Base-by-base conservation (phyloP, 2,797 vertebrate species). In the Emys orbicularis region DNA sequence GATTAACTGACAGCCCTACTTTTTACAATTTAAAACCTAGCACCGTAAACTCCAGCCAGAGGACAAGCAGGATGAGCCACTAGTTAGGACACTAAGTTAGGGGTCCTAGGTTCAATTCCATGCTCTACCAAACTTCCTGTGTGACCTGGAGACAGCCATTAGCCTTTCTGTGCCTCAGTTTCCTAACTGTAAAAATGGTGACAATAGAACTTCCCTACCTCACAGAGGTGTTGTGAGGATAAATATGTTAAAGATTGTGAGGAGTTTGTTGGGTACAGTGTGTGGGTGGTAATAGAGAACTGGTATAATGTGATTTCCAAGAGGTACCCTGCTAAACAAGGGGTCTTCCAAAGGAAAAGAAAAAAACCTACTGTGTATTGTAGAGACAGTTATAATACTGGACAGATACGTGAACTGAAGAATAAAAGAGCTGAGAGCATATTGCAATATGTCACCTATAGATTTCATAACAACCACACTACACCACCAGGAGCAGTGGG, bases 311-410 rank as follows among this genome's bases (percentile, higher is more conserved):
- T 27, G n/a, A 37, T 34, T 19, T 10, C 19, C 49, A 81, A 2
- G 81, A 86, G 37, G 59, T 12, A 76, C 7, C 29, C 47, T 87
- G 3, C 29, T 86, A 59, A 65, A 47, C 44, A 85, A 81, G 12
- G 2, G 86, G 12, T 52, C 52, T 52, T 19, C 52, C 6, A 52
- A 52, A 52, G 52, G 52, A 54, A 54, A 54, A 54, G 53, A 10
- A 54, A 54, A 57, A 82, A 81, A 80, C 74, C 13, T 59, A 68
- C 1, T 0, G 0, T 15, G 5, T 8, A 21, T 47, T 86, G 8
- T 10, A 77, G 34, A 89, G 49, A 23, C 19, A 57, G 12, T 84
- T 84, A 47, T 80, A 44, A 8, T 82, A 2, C 80, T 3, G 2
- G 54, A 68, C 29, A 11, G 77, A 18, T 4, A 49, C 41, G 3